These are phyloP conservation scores for Sebastes vulpes DNA, from an alignment of 2,797 vertebrate species.

Conservation along the genomic window DNA sequence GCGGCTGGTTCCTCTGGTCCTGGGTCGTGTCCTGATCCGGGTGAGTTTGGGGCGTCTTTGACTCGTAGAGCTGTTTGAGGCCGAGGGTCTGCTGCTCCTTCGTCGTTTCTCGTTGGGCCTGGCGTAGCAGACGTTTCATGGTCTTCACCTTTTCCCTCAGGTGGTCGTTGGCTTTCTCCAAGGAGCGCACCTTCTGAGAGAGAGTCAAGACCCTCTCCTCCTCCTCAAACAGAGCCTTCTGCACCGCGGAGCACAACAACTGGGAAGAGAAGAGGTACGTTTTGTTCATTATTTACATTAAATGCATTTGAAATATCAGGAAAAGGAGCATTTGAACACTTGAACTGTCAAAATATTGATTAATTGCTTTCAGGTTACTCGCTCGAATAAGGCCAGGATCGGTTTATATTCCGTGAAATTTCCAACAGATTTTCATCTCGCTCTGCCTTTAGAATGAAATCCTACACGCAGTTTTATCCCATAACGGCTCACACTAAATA, in stretches of 20 bases:
- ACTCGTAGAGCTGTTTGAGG: conserved; percentile 83
- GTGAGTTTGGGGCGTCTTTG: conserved; percentile 70
- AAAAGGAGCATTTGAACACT: neutral
- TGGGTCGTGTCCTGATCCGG: conserved; percentile 83
- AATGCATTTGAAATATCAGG: neutral
- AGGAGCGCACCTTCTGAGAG: conserved; percentile 86
- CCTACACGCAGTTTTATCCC: neutral
- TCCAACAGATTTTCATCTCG: neutral
- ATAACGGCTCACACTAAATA: conserved; percentile 6
- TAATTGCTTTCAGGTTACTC: neutral
- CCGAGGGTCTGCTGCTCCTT: conserved; percentile 83
- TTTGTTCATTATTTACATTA: neutral
- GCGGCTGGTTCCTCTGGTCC: no score
- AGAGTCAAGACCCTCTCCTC: conserved; percentile 88
- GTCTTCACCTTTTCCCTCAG: conserved; percentile 89
- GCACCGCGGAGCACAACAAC: conserved; percentile 88
- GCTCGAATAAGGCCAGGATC: neutral
- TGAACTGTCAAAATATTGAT: neutral
- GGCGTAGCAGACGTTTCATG: conserved; percentile 88
- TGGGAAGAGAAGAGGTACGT: conserved; percentile 42
- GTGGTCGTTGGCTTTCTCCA: conserved; percentile 90
- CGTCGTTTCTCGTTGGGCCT: conserved; percentile 82
- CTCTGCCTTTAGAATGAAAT: conserved; percentile 8
- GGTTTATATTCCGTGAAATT: neutral
- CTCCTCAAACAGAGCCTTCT: conserved; percentile 90